These are phyloP conservation scores for Athene noctua DNA, from an alignment of 2,113 vertebrate species.

Conservation along the genomic window DNA sequence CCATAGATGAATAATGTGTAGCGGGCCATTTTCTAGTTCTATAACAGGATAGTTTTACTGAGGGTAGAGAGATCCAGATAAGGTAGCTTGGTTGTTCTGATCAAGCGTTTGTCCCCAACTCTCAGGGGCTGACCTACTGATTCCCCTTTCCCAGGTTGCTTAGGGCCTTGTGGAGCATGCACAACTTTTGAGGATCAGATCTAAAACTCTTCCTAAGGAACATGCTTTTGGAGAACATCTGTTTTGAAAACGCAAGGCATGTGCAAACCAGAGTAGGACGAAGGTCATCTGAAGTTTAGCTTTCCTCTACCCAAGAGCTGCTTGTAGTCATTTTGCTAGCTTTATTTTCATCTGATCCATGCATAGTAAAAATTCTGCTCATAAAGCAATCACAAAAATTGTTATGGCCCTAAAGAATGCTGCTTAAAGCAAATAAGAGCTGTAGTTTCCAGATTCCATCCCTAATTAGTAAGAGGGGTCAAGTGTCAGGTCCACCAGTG, in stretches of 20 bases:
- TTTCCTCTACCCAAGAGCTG: slow-evolving; percentile 4
- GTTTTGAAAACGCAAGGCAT: slow-evolving; percentile 35
- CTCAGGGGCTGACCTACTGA: not conserved
- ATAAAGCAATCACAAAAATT: slow-evolving; percentile 45
- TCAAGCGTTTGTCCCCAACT: not conserved
- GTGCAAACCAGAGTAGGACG: slow-evolving; percentile 28
- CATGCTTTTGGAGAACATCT: slow-evolving; percentile 45
- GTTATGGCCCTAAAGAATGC: slow-evolving; percentile 42
- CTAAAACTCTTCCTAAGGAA: slow-evolving; percentile 13
- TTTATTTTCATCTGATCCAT: slow-evolving; percentile 32
- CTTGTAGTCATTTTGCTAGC: not conserved
- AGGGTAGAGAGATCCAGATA: not conserved
- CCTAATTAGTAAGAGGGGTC: slow-evolving; percentile 57
- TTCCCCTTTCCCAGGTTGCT: not conserved
- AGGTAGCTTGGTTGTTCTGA: not conserved
- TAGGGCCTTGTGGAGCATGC: not conserved
- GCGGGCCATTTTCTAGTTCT: not conserved
- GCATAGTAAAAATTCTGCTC: slow-evolving; percentile 20
- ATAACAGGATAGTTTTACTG: not conserved
- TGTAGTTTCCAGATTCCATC: slow-evolving; percentile 41
- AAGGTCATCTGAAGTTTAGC: slow-evolving; percentile 56
- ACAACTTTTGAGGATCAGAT: not conserved
- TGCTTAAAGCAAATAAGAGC: slow-evolving; percentile 49
- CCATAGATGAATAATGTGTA: not conserved
- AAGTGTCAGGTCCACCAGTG: slow-evolving; percentile 46